Evolutionary conservation across 2,888 invertebrate species (phyloP), one percentile per base, ranked within the genome.

Genomic region (Sarcophaga rosellei): DNA sequence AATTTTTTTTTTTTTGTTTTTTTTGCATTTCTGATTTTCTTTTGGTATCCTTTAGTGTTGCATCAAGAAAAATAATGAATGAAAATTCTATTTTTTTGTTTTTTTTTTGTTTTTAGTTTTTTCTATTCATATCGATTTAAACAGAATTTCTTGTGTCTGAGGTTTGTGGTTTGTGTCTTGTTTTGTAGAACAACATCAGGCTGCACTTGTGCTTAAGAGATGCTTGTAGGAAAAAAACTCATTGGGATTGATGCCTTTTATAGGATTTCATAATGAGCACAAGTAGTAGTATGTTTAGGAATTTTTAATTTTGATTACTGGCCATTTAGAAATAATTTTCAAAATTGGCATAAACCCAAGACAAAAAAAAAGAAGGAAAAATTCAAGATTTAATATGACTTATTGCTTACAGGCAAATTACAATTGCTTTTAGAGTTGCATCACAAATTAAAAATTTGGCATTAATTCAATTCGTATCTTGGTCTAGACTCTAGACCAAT

Each of bases 161-260:
- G 44, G 20, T 66, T 57, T 57, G 21, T 75, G 75, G 75, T 65
- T 65, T 76, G 35, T 35, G 35, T 35, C 35, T 35, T 35, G 35
- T 53, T 0, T 53, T 53, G 25, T 53, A 17, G 0, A 53, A 53
- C 5, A 0, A 53, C 15, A 53, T 53, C 53, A 53, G 53, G 17
- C 53, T 53, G 17, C 17, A 17, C 5, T 53, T 15, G 12, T 53
- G 17, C 17, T 53, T 17, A 53, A 53, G 17, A 53, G 17, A 5
- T 53, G 3, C 17, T 53, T 5, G 53, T 53, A 53, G 12, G 12
- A 53, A 35, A 35, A 35, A 35, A 35, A 8, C 8, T 10, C 1
- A 35, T 35, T 35, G 35, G 35, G 8, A 35, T 35, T 35, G 35
- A 35, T 35, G 35, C 35, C 35, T 35, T 15, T 53, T 53, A 53